phyloP scores from a whole-genome alignment of 2,888 invertebrate genomes.

The Stenoptilia bipunctidactyla region DNA sequence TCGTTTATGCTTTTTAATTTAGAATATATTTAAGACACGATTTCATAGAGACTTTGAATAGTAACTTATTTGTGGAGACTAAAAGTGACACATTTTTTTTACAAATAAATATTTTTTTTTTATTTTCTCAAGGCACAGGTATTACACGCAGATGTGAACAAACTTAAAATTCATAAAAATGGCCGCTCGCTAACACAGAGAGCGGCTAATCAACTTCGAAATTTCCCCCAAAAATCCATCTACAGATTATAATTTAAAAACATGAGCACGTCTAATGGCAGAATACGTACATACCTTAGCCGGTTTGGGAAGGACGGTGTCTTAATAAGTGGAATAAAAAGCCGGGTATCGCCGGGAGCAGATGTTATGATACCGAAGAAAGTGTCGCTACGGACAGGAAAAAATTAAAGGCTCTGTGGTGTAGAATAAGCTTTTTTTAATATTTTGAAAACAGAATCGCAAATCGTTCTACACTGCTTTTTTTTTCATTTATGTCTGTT shows the following conservation, averaged over 20 bases:
- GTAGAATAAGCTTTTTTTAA: neutral
- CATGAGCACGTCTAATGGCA: conserved; percentile 50
- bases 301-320: conserved; percentile 40
- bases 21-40: too few species aligned
- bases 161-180: conserved; percentile 11
- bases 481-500: too few species aligned
- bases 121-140: too few species aligned
- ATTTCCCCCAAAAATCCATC: conserved; percentile 31
- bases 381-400: conserved; percentile 43
- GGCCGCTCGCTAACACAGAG: neutral
- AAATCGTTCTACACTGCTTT: too few species aligned
- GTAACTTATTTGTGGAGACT: too few species aligned
- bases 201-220: conserved; percentile 29
- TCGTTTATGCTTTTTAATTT: too few species aligned
- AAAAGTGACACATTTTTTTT: too few species aligned
- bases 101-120: too few species aligned
- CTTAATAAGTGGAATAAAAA: conserved; percentile 51
- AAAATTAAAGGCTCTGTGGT: neutral
- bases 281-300: conserved; percentile 18
- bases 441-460: too few species aligned
- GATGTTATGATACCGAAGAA: conserved; percentile 66
- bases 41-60: too few species aligned
- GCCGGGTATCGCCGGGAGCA: conserved; percentile 57
- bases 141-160: neutral
- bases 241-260: conserved; percentile 59